phyloP scores from a whole-genome alignment of 2,797 vertebrate genomes.

The Clamator glandarius region DNA sequence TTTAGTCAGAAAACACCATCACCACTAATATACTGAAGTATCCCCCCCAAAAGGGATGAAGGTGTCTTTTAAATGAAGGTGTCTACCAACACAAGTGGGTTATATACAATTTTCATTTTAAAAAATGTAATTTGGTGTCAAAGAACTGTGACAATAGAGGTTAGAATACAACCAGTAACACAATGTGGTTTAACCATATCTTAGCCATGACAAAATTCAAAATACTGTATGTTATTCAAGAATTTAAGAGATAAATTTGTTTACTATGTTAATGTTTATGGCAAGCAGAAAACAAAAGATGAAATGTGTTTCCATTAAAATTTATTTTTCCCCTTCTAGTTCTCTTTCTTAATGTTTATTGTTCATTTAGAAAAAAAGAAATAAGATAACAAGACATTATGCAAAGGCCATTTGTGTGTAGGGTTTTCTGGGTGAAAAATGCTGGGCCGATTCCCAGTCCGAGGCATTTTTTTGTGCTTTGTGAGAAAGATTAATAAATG shows the following conservation, averaged over 20 bases:
- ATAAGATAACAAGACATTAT: background rate
- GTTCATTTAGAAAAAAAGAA: background rate
- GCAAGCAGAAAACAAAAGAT: conserved; percentile 39
- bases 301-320: conserved; percentile 65
- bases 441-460: background rate
- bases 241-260: conserved; percentile 52
- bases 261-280: conserved; percentile 56
- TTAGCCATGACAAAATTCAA: conserved; percentile 20
- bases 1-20: background rate
- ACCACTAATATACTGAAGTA: background rate
- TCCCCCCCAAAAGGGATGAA: background rate
- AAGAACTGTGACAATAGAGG: conserved; percentile 20
- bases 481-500: background rate
- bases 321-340: conserved; percentile 3
- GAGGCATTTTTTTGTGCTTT: background rate
- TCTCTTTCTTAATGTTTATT: conserved; percentile 34
- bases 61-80: background rate
- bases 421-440: background rate
- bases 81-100: background rate
- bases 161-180: background rate
- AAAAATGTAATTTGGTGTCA: conserved; percentile 13
- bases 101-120: background rate
- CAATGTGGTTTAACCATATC: conserved; percentile 23
- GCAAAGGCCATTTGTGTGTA: background rate
- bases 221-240: conserved; percentile 61